Evolutionary conservation across 2,797 vertebrate species (phyloP).

Genomic region (Spinibarbus caldwelli): DNA sequence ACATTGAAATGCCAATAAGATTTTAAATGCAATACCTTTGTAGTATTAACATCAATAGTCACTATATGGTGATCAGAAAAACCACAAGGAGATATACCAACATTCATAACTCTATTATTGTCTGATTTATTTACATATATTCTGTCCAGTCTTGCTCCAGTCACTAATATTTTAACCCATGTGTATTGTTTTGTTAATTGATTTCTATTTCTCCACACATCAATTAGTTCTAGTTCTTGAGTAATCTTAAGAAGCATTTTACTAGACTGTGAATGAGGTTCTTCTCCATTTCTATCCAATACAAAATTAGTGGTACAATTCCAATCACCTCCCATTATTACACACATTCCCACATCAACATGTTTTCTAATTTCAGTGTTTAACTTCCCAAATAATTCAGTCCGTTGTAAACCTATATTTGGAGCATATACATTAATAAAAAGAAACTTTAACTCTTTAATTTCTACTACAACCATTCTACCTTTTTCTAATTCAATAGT

Average conservation of each 20-base stretch:
- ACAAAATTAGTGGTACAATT: too few relatives aligned
- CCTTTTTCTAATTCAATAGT: too few relatives aligned
- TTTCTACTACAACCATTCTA: too few relatives aligned
- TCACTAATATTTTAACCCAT: conserved; percentile 1
- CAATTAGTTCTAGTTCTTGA: background rate
- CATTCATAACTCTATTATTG: background rate
- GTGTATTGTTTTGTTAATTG: background rate
- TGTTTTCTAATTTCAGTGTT: background rate
- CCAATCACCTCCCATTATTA: background rate
- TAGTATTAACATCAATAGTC: too few relatives aligned
- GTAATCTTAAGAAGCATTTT: background rate
- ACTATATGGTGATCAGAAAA: background rate
- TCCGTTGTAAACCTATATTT: background rate
- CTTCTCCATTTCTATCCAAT: background rate
- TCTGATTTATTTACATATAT: background rate
- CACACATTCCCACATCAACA: background rate
- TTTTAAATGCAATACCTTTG: too few relatives aligned
- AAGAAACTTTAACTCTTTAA: background rate
- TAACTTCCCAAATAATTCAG: background rate
- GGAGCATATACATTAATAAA: background rate
- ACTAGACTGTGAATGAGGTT: background rate
- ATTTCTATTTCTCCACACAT: background rate
- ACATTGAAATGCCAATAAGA: too few relatives aligned
- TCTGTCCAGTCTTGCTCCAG: background rate
- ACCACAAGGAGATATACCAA: background rate